phyloP scores from a whole-genome alignment of 2,888 invertebrate species.

The Deilephila porcellus region DNA sequence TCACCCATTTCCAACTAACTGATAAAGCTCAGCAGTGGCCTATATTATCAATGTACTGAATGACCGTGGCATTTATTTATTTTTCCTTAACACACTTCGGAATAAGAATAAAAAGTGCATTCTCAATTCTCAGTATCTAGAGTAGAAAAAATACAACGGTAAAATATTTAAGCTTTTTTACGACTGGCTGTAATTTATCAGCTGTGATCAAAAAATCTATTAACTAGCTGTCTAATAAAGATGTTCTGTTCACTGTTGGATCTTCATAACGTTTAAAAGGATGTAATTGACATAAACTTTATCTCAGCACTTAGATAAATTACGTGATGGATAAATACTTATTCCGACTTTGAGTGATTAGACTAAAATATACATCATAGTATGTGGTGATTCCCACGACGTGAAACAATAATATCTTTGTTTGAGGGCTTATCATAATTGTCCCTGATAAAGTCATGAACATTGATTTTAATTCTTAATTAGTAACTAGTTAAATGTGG shows the following conservation, averaged over 20 bases:
- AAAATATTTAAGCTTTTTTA: neutral
- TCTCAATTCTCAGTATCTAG: slow-evolving; percentile 22
- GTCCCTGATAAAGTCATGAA: too few species aligned
- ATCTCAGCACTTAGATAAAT: too few species aligned
- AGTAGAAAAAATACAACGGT: slow-evolving; percentile 2
- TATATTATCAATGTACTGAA: slow-evolving; percentile 28
- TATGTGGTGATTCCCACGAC: too few species aligned
- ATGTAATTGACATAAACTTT: neutral
- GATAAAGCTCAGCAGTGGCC: slow-evolving; percentile 26
- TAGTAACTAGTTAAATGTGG: too few species aligned
- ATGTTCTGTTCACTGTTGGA: too few species aligned
- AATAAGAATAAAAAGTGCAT: slow-evolving; percentile 27
- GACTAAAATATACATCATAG: too few species aligned
- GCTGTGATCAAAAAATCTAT: neutral
- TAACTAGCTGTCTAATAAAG: neutral
- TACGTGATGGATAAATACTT: too few species aligned
- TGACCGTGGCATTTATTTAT: slow-evolving; percentile 27
- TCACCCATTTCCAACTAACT: slow-evolving; percentile 26
- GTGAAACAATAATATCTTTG: too few species aligned
- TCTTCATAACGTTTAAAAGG: neutral
- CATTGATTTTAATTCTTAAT: too few species aligned
- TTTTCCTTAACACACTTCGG: slow-evolving; percentile 28
- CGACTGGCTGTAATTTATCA: neutral
- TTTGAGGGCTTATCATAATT: too few species aligned
- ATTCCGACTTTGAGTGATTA: too few species aligned